Evolutionary conservation across 2,113 vertebrate species (phyloP), one percentile per base, ranked within the genome.

Genomic region (Seriola quinqueradiata): DNA sequence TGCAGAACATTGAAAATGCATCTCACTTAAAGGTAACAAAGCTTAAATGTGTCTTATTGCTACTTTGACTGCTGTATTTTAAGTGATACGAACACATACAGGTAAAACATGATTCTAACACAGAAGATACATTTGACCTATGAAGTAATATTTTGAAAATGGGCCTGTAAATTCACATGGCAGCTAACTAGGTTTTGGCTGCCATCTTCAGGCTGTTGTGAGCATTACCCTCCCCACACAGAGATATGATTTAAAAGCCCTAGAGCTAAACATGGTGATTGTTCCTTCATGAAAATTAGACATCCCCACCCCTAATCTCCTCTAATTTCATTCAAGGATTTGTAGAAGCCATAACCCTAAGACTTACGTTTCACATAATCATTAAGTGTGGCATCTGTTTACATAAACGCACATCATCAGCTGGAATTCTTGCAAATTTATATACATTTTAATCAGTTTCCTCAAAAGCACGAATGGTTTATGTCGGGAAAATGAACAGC

Each of bases 181-280:
- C 87, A 83, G 87, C 91, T 91, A 76, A 87, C 92, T 90, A 91
- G 94, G 92, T 95, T 94, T 89, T 93, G 94, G 93, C 94, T 95
- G 95, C 95, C 95, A 96, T 96, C 95, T 96, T 93, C 93, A 96
- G 95, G 93, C 70, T n/a, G 21, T 42, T 65, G 25, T 16, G 63
- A 66, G 89, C 75, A 92, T 78, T 90, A 75, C 90, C 58, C 11
- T 48, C 52, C 55, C 17, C 61, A 64, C 34, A 54, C 70, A 86
- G 3, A 79, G 40, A 69, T 57, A 36, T 82, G 68, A 83, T 89
- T 71, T 85, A 87, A 66, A 87, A 89, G 85, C 92, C 90, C 90
- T 87, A 5, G 36, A 94, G 92, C 89, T 40, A 92, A 87, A 92
- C 83, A 88, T 79, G 87, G 70, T 83, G 92, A 92, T 92, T 84